phyloP scores from a whole-genome alignment of 2,888 invertebrate genomes.

The Leptopterna dolabrata region DNA sequence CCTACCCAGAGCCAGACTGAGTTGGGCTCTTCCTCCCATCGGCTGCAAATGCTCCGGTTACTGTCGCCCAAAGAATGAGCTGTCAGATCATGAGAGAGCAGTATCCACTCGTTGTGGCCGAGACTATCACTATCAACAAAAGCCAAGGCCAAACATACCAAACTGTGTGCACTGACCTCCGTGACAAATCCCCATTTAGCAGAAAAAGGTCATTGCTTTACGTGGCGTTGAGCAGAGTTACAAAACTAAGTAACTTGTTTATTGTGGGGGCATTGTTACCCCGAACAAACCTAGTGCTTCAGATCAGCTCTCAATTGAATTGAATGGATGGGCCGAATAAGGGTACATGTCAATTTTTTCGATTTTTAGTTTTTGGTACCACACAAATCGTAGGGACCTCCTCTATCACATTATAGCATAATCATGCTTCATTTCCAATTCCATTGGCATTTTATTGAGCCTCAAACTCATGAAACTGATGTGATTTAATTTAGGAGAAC shows the following conservation, averaged over 20 bases:
- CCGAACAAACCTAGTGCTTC: neutral
- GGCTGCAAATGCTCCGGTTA: neutral
- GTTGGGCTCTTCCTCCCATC: neutral
- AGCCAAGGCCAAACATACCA: conserved; percentile 60
- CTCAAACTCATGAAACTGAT: too few relatives aligned
- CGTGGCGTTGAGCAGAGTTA: conserved; percentile 47
- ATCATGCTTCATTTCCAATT: too few relatives aligned
- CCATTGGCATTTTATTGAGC: too few relatives aligned
- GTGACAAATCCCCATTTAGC: neutral
- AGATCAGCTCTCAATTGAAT: neutral
- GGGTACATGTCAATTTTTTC: too few relatives aligned
- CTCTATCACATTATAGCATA: too few relatives aligned
- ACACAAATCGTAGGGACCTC: too few relatives aligned
- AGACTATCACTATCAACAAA: conserved; percentile 62
- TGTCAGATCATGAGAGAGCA: conserved; percentile 57
- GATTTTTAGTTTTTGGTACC: too few relatives aligned
- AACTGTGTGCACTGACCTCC: conserved; percentile 20
- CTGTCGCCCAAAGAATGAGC: conserved; percentile 15
- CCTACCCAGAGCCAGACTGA: neutral
- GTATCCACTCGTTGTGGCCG: conserved; percentile 60
- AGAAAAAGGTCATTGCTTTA: conserved; percentile 18
- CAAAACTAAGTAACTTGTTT: neutral
- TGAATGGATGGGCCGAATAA: too few relatives aligned
- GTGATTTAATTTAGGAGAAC: too few relatives aligned
- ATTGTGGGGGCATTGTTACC: conserved; percentile 14